phyloP scores from a whole-genome alignment of 2,113 vertebrate genomes.

The Bubo scandiacus region DNA sequence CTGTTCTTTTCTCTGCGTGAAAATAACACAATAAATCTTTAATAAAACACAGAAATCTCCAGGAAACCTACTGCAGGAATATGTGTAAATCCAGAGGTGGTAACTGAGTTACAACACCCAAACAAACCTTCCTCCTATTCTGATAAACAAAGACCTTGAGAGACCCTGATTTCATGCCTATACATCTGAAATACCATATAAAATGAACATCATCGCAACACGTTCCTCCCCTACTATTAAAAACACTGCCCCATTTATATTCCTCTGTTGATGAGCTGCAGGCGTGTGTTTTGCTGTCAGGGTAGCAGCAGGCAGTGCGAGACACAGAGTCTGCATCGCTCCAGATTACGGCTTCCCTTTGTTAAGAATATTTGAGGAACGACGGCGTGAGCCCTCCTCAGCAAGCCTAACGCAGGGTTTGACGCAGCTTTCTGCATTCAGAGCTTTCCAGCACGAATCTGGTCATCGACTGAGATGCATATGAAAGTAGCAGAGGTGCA shows the following conservation, averaged over 20 bases:
- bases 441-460: not conserved
- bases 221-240: not conserved
- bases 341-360: not conserved
- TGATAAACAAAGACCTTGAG: not conserved
- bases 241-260: not conserved
- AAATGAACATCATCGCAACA: accelerated
- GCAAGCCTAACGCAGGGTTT: not conserved
- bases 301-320: not conserved
- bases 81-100: not conserved
- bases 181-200: not conserved
- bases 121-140: not conserved
- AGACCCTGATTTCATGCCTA: not conserved
- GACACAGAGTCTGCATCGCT: accelerated
- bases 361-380: not conserved
- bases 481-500: not conserved
- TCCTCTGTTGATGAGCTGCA: not conserved
- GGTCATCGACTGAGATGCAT: accelerated
- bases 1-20: not conserved
- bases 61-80: not conserved
- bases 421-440: not conserved
- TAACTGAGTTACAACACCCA: not conserved
- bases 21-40: not conserved
- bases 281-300: not conserved
- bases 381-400: not conserved
- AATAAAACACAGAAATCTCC: not conserved